A percentile compares a stretch with the other conserved stretches of the same genome.
phyloP scores from a whole-genome alignment of 1,140 invertebrate genomes.

The Drosophila asahinai region DNA sequence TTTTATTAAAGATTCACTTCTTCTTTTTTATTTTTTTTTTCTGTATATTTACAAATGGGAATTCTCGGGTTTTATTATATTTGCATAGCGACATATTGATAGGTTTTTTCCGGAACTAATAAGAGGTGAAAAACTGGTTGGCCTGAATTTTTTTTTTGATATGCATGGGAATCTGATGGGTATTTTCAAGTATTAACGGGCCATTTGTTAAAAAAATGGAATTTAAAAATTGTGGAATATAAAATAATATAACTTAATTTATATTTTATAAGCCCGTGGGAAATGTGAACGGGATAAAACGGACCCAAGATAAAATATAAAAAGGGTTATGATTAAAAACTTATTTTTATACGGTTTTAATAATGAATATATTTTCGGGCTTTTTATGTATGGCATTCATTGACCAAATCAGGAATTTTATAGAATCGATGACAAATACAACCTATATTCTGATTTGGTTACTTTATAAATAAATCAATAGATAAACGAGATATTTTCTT shows the following conservation, averaged over 20 bases:
- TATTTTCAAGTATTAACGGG: neutral
- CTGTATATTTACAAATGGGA: slow-evolving; percentile 9
- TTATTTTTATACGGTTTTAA: neutral
- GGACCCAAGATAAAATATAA: neutral
- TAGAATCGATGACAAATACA: neutral
- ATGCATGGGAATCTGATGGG: neutral
- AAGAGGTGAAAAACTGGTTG: neutral
- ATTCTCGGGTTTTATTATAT: slow-evolving; percentile 4
- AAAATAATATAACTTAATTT: neutral
- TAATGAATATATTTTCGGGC: neutral
- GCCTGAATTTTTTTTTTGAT: slow-evolving; percentile 1
- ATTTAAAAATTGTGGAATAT: neutral
- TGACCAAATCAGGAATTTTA: neutral
- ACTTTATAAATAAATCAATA: neutral
- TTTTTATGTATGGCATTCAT: neutral
- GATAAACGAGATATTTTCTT: no score
- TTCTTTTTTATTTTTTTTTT: neutral
- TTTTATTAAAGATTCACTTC: slow-evolving; percentile 16
- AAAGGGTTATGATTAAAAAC: neutral
- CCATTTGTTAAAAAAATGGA: neutral
- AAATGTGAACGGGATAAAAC: neutral
- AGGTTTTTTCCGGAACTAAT: neutral
- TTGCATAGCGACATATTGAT: slow-evolving; percentile 7
- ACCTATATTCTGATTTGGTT: neutral
- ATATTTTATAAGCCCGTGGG: neutral